Percentiles rank a stretch among this genome's conserved stretches.
These are phyloP conservation scores for Semaprochilodus insignis DNA, from an alignment of 2,797 vertebrate genomes.

Conservation along the genomic window DNA sequence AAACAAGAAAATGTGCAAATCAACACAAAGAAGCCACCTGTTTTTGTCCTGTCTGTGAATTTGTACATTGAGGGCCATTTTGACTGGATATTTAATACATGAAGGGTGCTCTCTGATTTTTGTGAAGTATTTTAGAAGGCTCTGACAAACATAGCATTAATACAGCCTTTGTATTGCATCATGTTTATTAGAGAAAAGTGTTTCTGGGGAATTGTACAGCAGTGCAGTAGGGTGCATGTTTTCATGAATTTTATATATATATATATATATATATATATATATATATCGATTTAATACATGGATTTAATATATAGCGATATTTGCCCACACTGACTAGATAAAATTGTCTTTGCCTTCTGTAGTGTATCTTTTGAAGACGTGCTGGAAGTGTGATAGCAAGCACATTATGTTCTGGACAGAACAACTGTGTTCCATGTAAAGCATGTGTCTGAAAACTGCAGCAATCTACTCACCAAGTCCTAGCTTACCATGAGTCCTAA, in stretches of 20 bases:
- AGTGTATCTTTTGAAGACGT: slow-evolving; percentile 17
- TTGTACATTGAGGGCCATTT: no score
- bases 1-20: no score
- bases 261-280: no score
- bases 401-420: slow-evolving; percentile 32
- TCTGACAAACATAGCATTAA: background rate
- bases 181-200: background rate
- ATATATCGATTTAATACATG: no score
- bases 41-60: no score
- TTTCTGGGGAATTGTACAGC: background rate
- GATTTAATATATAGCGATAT: slow-evolving; percentile 19
- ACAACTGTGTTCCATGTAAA: slow-evolving; percentile 1
- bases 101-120: no score
- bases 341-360: slow-evolving; percentile 13
- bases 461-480: slow-evolving; percentile 24
- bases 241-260: slow-evolving; percentile 2
- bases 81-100: no score
- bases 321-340: slow-evolving; percentile 3
- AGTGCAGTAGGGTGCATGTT: background rate
- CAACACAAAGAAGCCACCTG: no score
- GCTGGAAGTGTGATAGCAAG: background rate
- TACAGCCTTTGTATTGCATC: slow-evolving; percentile 7
- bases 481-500: slow-evolving; percentile 19
- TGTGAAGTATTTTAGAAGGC: background rate
- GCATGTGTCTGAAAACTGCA: slow-evolving; percentile 17